Conservation (phyloP, 2,797 vertebrate genomes). For the Sebastes hubbsi region DNA sequence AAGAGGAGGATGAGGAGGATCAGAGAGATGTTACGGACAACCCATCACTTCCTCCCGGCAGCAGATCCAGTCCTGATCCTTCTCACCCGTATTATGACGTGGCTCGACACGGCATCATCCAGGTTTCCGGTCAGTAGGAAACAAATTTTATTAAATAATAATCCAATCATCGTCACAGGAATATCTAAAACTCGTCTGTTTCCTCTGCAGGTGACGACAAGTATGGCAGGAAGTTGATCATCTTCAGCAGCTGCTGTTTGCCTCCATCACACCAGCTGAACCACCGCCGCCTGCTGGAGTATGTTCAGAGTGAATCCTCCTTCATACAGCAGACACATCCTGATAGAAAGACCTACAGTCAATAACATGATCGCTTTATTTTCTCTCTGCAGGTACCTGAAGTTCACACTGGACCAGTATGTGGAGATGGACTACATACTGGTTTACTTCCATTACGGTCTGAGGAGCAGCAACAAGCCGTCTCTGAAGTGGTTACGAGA, state of each 20-base stretch:
- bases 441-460: constrained; percentile 88
- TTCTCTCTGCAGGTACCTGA: constrained; percentile 83
- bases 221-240: constrained; percentile 86
- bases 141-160: too few species aligned
- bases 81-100: constrained; percentile 89
- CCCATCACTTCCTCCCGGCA: neutral
- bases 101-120: constrained; percentile 88
- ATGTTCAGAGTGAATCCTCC: constrained; percentile 38
- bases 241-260: constrained; percentile 89
- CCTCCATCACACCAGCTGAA: constrained; percentile 89
- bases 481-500: constrained; percentile 86
- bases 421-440: constrained; percentile 89
- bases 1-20: constrained; percentile 60
- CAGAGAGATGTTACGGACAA: neutral
- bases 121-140: constrained; percentile 83
- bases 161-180: too few species aligned
- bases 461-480: constrained; percentile 88
- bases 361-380: neutral
- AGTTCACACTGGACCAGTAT: constrained; percentile 87
- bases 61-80: constrained; percentile 56
- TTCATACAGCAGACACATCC: neutral
- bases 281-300: constrained; percentile 88
- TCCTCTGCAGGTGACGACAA: constrained; percentile 85
- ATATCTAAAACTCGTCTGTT: neutral
- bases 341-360: neutral